Conservation (phyloP, 1,140 invertebrate species). For the Myzus persicae region DNA sequence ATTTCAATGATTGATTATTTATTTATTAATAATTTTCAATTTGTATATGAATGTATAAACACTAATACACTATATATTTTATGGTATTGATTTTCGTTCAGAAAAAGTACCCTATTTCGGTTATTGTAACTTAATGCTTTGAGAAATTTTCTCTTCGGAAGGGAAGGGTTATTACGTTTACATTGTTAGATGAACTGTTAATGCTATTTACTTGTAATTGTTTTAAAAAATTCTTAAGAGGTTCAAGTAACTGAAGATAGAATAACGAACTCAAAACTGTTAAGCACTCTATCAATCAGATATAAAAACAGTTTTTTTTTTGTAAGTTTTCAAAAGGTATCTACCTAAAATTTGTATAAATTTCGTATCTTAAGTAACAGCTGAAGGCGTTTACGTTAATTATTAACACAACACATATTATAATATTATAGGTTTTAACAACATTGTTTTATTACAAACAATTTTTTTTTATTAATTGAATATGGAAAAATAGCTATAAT, state of each 20-base stretch:
- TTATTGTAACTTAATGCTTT: neutral
- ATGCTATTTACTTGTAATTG: conserved; percentile 42
- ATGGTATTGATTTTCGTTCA: neutral
- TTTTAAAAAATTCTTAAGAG: neutral
- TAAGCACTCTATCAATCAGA: conserved; percentile 25
- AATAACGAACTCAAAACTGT: neutral
- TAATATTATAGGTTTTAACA: neutral
- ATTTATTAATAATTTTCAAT: no score
- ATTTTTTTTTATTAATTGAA: neutral
- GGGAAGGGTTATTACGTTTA: conserved; percentile 4
- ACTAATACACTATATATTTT: no score
- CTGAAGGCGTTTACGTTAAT: neutral
- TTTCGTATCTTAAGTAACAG: neutral
- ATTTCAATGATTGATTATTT: neutral
- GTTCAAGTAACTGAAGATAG: neutral
- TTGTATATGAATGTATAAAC: no score
- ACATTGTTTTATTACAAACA: no score
- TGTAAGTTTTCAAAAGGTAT: neutral
- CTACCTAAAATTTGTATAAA: neutral
- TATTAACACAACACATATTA: neutral
- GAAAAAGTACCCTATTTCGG: neutral
- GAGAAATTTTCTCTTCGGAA: neutral
- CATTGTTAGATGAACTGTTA: conserved; percentile 39
- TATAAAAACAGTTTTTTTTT: neutral
- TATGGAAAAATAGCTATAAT: no score